phyloP scores from a whole-genome alignment of 2,113 vertebrate genomes.

The Psophia crepitans region DNA sequence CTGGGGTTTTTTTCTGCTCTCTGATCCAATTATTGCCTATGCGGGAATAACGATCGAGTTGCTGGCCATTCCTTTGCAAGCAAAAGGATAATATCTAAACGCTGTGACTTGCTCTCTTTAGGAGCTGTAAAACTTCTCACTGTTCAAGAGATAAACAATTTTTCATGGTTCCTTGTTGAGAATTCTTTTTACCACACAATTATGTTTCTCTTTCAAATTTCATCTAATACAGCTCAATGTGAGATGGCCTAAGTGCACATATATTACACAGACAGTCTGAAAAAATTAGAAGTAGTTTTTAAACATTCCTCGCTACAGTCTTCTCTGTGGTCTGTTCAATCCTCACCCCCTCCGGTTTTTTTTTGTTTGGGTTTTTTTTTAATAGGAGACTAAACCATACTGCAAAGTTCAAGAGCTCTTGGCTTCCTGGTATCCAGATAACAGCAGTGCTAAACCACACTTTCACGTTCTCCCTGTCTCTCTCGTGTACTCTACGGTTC shows the following conservation, averaged over 20 bases:
- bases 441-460: background rate
- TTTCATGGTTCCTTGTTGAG: background rate
- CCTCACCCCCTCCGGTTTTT: too few relatives aligned
- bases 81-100: background rate
- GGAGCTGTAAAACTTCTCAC: background rate
- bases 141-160: background rate
- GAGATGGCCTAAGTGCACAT: background rate
- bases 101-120: background rate
- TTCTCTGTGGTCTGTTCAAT: background rate
- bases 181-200: background rate
- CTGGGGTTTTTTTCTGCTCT: background rate
- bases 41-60: background rate
- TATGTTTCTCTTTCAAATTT: background rate
- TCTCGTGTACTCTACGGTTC: background rate
- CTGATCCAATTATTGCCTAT: background rate
- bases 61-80: background rate
- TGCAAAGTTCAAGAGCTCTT: background rate
- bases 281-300: background rate
- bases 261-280: background rate
- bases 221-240: background rate
- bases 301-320: background rate
- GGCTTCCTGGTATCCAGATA: background rate
- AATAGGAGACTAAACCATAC: background rate
- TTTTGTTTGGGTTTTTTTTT: background rate
- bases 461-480: background rate